A percentile compares a stretch with the other conserved stretches of the same genome.
Conservation (phyloP, 1,140 invertebrate genomes). For the Drosophila micromelanica region DNA sequence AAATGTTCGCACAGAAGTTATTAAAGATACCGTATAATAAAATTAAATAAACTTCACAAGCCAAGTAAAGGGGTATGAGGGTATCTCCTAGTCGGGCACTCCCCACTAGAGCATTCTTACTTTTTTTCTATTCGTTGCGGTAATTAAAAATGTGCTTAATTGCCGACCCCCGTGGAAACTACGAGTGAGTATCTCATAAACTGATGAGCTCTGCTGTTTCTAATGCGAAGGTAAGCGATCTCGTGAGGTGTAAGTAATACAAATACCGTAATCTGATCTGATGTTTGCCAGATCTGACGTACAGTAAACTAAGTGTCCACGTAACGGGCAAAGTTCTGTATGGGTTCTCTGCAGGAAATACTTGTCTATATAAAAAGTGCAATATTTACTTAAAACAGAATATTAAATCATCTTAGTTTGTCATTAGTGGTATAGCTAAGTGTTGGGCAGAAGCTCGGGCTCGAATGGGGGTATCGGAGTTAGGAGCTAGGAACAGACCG, state of each 20-base stretch:
- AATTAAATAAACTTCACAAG: too few species aligned
- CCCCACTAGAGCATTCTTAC: too few species aligned
- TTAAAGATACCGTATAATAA: too few species aligned
- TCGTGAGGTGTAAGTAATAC: constrained; percentile 41
- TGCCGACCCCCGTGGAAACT: constrained; percentile 41
- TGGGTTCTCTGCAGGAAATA: too few species aligned
- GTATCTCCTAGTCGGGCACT: too few species aligned
- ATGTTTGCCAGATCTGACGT: constrained; percentile 44
- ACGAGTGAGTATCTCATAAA: constrained; percentile 33
- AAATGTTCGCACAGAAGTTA: too few species aligned
- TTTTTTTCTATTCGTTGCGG: constrained; percentile 20
- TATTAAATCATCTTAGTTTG: too few species aligned
- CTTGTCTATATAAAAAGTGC: too few species aligned
- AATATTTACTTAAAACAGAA: too few species aligned
- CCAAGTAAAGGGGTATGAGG: too few species aligned
- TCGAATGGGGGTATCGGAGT: background rate
- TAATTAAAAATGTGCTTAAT: constrained; percentile 52
- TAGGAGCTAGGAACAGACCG: background rate
- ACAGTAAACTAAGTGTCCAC: constrained; percentile 59
- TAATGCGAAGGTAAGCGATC: constrained; percentile 48
- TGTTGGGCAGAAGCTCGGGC: background rate
- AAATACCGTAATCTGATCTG: constrained; percentile 47
- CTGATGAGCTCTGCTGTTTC: constrained; percentile 25
- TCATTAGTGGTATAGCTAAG: constrained; percentile 9
- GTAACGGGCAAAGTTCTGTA: constrained; percentile 29